Evolutionary conservation across 64 coral and sea anemone species (phyloP).

Genomic region (Stichodactyla mertensii): DNA sequence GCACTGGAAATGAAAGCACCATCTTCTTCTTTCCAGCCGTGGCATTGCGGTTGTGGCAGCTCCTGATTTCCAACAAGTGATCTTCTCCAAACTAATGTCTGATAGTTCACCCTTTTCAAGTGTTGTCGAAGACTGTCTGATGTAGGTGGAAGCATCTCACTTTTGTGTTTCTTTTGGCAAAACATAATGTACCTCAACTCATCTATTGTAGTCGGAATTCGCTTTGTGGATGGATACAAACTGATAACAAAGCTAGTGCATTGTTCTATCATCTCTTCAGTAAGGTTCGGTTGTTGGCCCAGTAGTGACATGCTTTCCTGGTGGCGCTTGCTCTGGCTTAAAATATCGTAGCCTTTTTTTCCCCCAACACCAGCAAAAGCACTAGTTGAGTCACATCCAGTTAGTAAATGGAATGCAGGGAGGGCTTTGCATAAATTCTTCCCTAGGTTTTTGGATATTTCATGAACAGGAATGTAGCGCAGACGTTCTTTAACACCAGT

Average conservation of each 20-base stretch:
- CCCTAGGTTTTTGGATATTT: not conserved
- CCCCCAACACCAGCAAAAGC: not conserved
- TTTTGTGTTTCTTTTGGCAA: slow-evolving; percentile 23
- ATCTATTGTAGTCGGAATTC: not conserved
- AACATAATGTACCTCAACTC: slow-evolving; percentile 23
- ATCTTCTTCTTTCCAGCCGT: not conserved
- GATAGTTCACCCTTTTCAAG: slow-evolving; percentile 13
- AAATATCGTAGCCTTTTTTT: too few relatives aligned
- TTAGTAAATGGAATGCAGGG: not conserved
- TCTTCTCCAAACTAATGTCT: slow-evolving; percentile 22
- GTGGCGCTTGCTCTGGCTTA: too few relatives aligned
- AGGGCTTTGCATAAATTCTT: not conserved
- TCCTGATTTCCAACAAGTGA: slow-evolving; percentile 10
- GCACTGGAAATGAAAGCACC: not conserved
- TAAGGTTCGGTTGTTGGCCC: too few relatives aligned
- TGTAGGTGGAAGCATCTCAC: slow-evolving; percentile 2
- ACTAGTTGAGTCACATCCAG: slow-evolving; percentile 7
- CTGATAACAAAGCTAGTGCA: slow-evolving; percentile 9
- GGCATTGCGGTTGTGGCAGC: not conserved
- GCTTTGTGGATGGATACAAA: not conserved
- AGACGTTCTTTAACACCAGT: not conserved
- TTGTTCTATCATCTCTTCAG: too few relatives aligned
- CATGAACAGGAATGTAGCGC: slow-evolving; percentile 6
- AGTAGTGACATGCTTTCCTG: too few relatives aligned
- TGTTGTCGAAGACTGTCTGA: slow-evolving; percentile 10